These are phyloP conservation scores for Brachyptera putata DNA, from an alignment of 2,888 invertebrate species.

Conservation along the genomic window DNA sequence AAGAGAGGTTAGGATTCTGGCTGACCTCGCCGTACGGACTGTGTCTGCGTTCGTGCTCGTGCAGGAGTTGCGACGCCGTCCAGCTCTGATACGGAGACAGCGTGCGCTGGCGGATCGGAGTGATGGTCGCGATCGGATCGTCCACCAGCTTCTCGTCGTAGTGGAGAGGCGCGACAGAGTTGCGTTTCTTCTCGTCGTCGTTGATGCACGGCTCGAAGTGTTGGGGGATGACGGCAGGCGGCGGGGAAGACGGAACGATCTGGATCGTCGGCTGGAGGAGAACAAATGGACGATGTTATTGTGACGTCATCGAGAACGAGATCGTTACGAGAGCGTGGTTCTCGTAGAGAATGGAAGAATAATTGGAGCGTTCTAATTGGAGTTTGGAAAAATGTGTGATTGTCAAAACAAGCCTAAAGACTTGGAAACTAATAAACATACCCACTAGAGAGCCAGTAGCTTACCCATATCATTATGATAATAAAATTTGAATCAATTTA, in stretches of 20 bases:
- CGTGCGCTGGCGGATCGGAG: constrained; percentile 43
- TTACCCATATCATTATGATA: too few relatives aligned
- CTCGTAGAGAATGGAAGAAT: too few relatives aligned
- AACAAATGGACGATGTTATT: too few relatives aligned
- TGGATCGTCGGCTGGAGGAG: background rate
- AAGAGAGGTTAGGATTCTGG: constrained; percentile 37
- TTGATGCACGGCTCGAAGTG: constrained; percentile 41
- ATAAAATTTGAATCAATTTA: too few relatives aligned
- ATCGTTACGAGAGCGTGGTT: too few relatives aligned
- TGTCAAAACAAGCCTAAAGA: too few relatives aligned
- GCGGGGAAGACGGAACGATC: constrained; percentile 4
- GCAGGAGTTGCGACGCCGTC: constrained; percentile 56
- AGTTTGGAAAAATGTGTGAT: too few relatives aligned
- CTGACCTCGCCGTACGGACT: constrained; percentile 45
- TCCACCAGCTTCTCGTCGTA: constrained; percentile 45
- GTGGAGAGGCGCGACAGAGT: constrained; percentile 48
- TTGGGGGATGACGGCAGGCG: constrained; percentile 26
- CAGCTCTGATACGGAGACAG: constrained; percentile 55
- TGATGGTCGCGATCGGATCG: constrained; percentile 1
- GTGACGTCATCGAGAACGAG: background rate
- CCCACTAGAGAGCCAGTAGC: too few relatives aligned
- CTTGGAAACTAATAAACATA: too few relatives aligned
- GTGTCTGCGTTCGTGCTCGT: constrained; percentile 54
- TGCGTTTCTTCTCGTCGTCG: constrained; percentile 49
- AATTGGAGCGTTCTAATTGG: too few relatives aligned